Evolutionary conservation across 1,140 invertebrate species (phyloP).

Genomic region (Anastatus disparis): DNA sequence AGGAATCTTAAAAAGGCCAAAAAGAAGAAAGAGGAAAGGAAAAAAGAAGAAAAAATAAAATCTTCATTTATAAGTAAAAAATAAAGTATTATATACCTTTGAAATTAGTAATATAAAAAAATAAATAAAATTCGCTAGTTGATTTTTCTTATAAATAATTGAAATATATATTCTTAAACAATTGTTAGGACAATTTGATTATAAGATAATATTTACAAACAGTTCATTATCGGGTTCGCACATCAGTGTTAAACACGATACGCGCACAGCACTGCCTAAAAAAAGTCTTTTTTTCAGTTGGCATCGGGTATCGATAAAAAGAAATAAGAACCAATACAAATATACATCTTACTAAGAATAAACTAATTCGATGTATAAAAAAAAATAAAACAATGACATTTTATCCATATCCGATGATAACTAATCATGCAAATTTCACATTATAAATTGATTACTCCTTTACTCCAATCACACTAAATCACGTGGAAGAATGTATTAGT

Average conservation of each 20-base stretch:
- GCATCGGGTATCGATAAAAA: conserved; percentile 27
- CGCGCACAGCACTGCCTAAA: conserved; percentile 45
- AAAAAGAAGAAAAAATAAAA: conserved; percentile 6
- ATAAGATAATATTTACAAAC: conserved; percentile 61
- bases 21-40: conserved; percentile 32
- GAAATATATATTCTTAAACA: conserved; percentile 63
- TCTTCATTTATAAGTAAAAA: neutral
- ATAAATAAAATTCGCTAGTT: neutral
- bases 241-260: conserved; percentile 51
- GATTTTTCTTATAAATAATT: conserved; percentile 61
- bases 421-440: conserved; percentile 24
- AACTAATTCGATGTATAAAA: neutral
- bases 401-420: conserved; percentile 23
- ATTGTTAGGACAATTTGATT: conserved; percentile 54
- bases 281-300: conserved; percentile 4
- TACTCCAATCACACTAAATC: conserved; percentile 21
- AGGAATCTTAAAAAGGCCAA: conserved; percentile 39
- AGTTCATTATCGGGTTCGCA: conserved; percentile 51
- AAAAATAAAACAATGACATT: neutral
- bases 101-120: neutral
- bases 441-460: conserved; percentile 7
- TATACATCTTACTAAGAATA: neutral
- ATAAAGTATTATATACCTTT: no score
- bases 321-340: neutral
- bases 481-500: conserved; percentile 31